phyloP scores from a whole-genome alignment of 2,888 invertebrate species.

The Sinopyrophorus schimmeli region DNA sequence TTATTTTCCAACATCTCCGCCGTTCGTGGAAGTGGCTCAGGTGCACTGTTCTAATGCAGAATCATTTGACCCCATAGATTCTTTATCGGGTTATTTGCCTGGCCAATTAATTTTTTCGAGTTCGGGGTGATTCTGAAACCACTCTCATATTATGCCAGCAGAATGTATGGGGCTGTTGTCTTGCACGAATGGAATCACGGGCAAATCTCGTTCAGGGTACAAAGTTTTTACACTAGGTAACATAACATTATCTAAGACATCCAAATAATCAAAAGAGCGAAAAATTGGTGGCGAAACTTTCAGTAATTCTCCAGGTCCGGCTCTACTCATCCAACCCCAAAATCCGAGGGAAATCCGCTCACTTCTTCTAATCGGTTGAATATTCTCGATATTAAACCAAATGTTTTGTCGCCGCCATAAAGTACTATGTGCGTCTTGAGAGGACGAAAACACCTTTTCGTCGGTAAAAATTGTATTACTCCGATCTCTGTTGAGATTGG shows the following conservation, averaged over 20 bases:
- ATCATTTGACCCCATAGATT: background rate
- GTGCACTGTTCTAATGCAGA: background rate
- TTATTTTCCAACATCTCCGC: too few species aligned
- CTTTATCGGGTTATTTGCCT: background rate
- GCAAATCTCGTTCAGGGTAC: background rate
- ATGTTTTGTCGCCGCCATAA: background rate
- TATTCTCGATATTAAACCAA: background rate
- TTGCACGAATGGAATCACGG: background rate
- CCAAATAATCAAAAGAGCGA: background rate
- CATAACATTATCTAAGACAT: background rate
- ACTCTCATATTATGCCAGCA: background rate
- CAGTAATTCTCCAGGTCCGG: background rate
- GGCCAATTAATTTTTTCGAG: background rate
- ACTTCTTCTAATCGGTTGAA: background rate
- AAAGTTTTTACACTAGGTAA: background rate
- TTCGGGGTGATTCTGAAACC: background rate
- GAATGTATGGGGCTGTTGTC: background rate
- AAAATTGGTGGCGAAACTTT: background rate
- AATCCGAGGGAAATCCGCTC: background rate
- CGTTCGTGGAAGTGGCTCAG: too few species aligned
- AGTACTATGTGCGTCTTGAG: background rate
- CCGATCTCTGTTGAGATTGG: background rate
- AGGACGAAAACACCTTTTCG: background rate
- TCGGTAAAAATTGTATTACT: background rate
- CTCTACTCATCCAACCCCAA: background rate